phyloP scores from a whole-genome alignment of 35 echinoderm and acorn worm genomes.

The Diadema setosum region DNA sequence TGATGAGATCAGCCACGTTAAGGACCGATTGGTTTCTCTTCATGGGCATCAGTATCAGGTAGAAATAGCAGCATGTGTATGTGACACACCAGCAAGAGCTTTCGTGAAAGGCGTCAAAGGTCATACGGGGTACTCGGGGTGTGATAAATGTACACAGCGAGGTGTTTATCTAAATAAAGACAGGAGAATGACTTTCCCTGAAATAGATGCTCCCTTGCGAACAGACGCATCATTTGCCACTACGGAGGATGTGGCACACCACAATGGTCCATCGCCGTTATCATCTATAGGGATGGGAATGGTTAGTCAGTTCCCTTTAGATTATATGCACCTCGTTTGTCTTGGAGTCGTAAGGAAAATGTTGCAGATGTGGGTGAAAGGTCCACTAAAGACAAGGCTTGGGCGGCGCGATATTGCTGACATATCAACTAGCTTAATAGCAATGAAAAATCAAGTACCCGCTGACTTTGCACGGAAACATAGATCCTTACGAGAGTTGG shows the following conservation, averaged over 20 bases:
- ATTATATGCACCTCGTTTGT: slow-evolving; percentile 82
- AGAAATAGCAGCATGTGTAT: slow-evolving; percentile 49
- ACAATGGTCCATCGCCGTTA: slow-evolving; percentile 1
- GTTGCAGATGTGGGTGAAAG: slow-evolving; percentile 43
- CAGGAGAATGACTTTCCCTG: slow-evolving; percentile 22
- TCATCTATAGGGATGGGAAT: not conserved
- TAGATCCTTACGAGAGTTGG: slow-evolving; percentile 1
- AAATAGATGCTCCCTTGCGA: not conserved
- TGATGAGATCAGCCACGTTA: not conserved
- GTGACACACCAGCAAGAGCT: slow-evolving; percentile 70
- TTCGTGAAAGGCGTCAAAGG: slow-evolving; percentile 44
- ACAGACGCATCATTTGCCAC: slow-evolving; percentile 24
- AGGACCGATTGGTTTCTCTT: not conserved
- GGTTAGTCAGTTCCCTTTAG: slow-evolving; percentile 37
- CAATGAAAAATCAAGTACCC: not conserved
- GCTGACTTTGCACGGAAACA: slow-evolving; percentile 58
- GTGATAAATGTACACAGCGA: slow-evolving; percentile 43
- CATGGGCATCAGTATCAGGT: not conserved
- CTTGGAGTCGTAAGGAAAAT: slow-evolving; percentile 41
- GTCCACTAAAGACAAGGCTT: slow-evolving; percentile 14
- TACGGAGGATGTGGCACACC: slow-evolving; percentile 21
- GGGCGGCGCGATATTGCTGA: not conserved
- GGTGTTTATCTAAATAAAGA: not conserved
- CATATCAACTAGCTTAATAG: not conserved
- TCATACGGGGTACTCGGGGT: slow-evolving; percentile 45